Evolutionary conservation across 2,888 invertebrate genomes (phyloP), one percentile per base, ranked within the genome.

Genomic region (Bugula neritina): DNA sequence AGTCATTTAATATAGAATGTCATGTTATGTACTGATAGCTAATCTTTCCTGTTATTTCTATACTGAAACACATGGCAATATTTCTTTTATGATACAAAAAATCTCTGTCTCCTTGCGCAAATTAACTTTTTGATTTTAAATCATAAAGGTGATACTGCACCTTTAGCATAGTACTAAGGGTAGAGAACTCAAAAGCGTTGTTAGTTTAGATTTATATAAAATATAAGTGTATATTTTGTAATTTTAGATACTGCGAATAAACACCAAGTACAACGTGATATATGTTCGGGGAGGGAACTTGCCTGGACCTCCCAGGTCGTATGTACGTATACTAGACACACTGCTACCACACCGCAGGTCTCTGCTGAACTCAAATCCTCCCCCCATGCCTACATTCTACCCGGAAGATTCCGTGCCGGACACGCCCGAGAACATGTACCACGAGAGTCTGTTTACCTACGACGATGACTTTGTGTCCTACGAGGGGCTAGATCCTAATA

Each of bases 221-320:
- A n/a, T n/a, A n/a, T n/a, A n/a, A n/a, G n/a, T n/a, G n/a, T n/a
- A n/a, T n/a, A n/a, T n/a, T n/a, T n/a, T n/a, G 71, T 71, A n/a
- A 69, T 86, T 90, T 1, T 88, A 93, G 89, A 90, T 98, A 77
- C 88, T 92, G 85, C 89, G 97, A 74, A 92, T 98, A 54, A 95
- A 97, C 81, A 92, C 92, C n/a, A 92, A 94, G 82, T 89, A 93
- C 82, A 96, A 97, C 85, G 90, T 97, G 0, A 86, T 98, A 74
- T 98, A 92, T 89, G 90, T 95, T 13, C 87, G 89, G 76, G 95
- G 95, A 17, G 89, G 88, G 25, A 89, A 88, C 29, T 88, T 94
- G 74, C 91, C 96, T 1, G 97, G 98, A 0, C 90, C 89, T 80
- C 90, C 89, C 0, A 92, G 93, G 79, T 76, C 78, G 35, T 83